These are phyloP conservation scores for Trissonchulus latispiculum DNA, from an alignment of 2,888 invertebrate species.

Conservation along the genomic window DNA sequence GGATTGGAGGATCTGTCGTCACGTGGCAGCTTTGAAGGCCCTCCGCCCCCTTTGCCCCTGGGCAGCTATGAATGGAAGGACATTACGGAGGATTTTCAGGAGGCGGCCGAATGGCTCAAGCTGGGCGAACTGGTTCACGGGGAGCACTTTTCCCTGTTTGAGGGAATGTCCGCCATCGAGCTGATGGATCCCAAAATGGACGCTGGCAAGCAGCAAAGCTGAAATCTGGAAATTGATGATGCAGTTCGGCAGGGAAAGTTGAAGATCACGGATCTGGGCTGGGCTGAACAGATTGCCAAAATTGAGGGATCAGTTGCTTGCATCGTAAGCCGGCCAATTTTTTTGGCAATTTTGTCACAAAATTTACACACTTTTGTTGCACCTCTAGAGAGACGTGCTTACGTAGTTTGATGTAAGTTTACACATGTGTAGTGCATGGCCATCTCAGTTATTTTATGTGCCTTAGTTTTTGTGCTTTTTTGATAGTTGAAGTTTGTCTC, in stretches of 20 bases:
- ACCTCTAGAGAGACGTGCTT: too few relatives aligned
- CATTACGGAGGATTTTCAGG: constrained; percentile 9
- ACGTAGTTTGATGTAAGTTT: too few relatives aligned
- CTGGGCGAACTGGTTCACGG: constrained; percentile 19
- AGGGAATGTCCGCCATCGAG: constrained; percentile 99
- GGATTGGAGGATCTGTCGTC: too few relatives aligned
- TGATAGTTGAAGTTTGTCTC: too few relatives aligned
- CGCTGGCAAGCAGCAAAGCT: constrained; percentile 69
- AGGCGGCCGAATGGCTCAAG: background rate
- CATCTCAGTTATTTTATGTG: too few relatives aligned
- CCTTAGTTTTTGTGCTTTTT: too few relatives aligned
- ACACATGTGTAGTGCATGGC: too few relatives aligned
- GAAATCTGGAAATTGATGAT: background rate
- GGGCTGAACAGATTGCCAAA: constrained; percentile 73
- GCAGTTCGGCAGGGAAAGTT: constrained; percentile 26
- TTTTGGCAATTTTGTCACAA: too few relatives aligned
- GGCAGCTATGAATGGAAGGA: constrained; percentile 3
- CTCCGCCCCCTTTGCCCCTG: too few relatives aligned
- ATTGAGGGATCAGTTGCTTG: constrained; percentile 88
- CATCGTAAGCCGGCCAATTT: constrained; percentile 52
- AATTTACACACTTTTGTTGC: constrained; percentile 15
- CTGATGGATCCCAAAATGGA: constrained; percentile 99
- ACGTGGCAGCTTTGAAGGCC: too few relatives aligned
- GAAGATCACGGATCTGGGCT: constrained; percentile 54
- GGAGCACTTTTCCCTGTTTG: constrained; percentile 57